Conservation (phyloP, 2,888 invertebrate genomes). For the Chouioia cunea region DNA sequence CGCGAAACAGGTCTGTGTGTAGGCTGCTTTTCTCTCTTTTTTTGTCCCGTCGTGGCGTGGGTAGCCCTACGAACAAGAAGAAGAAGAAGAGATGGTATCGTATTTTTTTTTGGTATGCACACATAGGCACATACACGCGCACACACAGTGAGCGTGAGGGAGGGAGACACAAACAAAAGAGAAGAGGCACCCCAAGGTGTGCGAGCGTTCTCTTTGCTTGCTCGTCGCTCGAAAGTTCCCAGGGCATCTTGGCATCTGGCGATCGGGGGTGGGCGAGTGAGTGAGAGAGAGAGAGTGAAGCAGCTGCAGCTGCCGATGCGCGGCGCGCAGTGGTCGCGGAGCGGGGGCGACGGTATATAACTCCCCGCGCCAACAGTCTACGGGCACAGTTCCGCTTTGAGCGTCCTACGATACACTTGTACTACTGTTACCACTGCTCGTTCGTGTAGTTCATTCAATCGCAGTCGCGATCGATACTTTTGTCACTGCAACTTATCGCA, state of each 20-base stretch:
- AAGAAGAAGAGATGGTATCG: too few relatives aligned
- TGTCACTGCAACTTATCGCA: too few relatives aligned
- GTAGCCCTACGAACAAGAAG: too few relatives aligned
- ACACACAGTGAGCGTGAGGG: neutral
- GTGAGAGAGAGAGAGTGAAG: conserved; percentile 16
- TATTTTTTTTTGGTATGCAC: too few relatives aligned
- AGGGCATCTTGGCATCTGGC: conserved; percentile 45
- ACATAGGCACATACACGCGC: too few relatives aligned
- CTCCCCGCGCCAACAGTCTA: neutral
- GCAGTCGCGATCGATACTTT: too few relatives aligned
- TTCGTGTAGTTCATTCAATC: neutral
- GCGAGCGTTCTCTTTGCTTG: neutral
- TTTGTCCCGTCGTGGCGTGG: too few relatives aligned
- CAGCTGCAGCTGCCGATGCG: conserved; percentile 38
- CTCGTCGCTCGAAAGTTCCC: conserved; percentile 36
- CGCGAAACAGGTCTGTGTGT: conserved; percentile 38
- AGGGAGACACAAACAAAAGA: conserved; percentile 21
- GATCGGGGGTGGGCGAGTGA: conserved; percentile 7
- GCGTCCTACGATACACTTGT: conserved; percentile 22
- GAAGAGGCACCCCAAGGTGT: conserved; percentile 12
- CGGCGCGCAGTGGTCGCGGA: neutral
- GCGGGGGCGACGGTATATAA: conserved; percentile 27
- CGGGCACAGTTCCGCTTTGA: conserved; percentile 22
- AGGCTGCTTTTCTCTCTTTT: too few relatives aligned
- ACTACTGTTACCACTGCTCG: neutral